Evolutionary conservation across 2,113 vertebrate species (phyloP).

Genomic region (Brachirus orientalis): DNA sequence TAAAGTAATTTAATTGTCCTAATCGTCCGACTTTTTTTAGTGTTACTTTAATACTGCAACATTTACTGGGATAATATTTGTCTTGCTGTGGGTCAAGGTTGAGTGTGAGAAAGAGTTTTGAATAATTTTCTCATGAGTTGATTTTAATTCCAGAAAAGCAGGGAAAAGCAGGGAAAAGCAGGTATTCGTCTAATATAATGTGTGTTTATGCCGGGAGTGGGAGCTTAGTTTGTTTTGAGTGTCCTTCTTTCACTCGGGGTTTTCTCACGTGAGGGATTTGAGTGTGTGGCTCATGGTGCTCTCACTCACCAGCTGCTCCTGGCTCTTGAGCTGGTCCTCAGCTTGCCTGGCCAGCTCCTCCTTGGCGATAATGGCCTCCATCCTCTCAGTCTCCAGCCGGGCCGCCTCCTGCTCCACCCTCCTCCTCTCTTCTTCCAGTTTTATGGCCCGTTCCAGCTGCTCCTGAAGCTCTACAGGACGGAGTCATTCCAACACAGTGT

Average conservation of each 20-base stretch:
- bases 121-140: not conserved
- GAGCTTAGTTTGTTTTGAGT: conserved; percentile 1
- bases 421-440: conserved; percentile 91
- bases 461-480: conserved; percentile 87
- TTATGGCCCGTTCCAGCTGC: conserved; percentile 89
- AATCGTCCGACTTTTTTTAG: no score
- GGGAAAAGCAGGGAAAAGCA: not conserved
- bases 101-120: not conserved
- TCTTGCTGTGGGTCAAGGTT: not conserved
- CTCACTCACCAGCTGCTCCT: conserved; percentile 93
- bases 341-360: conserved; percentile 93
- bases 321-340: conserved; percentile 92
- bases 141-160: not conserved
- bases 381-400: conserved; percentile 91
- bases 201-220: conserved; percentile 11
- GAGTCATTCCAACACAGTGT: not conserved
- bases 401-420: conserved; percentile 90
- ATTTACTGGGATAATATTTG: no score
- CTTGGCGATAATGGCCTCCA: conserved; percentile 93
- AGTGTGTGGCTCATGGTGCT: not conserved
- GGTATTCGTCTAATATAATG: not conserved
- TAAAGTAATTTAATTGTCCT: no score
- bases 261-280: conserved; percentile 46
- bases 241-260: conserved; percentile 19
- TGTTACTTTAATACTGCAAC: no score